Evolutionary conservation across 2,888 invertebrate species (phyloP), one percentile per base, ranked within the genome.

Genomic region (Rhaphigaster nebulosa): DNA sequence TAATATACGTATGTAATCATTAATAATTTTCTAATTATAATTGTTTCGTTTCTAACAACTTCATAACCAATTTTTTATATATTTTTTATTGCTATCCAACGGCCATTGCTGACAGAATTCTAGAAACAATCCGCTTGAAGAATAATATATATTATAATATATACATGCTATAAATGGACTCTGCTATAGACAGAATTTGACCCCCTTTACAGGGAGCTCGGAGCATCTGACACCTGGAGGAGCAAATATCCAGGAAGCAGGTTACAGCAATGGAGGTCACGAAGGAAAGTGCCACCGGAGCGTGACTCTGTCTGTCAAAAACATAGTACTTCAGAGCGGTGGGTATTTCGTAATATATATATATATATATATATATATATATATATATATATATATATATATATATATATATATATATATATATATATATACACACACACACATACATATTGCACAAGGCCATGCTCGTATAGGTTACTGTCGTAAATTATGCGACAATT

Each of bases 321-420:
- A 65, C 15, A 15, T 29, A n/a, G 3, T 29, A 29, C 29, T n/a
- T n/a, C n/a, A 60, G 1, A 60, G 10, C 60, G 56, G 23, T 23
- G 10, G 26, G 26, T 13, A 18, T 5, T 18, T 52, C 52, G 15
- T 15, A 52, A 15, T 56, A 26, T 3, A 26, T 6, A 2, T 26
- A 56, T 56, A 23, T 56, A 56, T 56, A 56, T 56, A 23, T 56
- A 56, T 56, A 56, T 60, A 60, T 60, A 60, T n/a, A 60, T 60
- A 60, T n/a, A n/a, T 60, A 60, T 60, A 60, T 60, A 60, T 60
- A 60, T n/a, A 60, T 60, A 60, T n/a, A n/a, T 60, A 60, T 60
- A 26, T n/a, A 26, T 60, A 60, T 60, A 60, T 60, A 60, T 60
- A 60, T 60, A n/a, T 60, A 60, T 23, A 60, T 60, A 2, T 23